Conservation (phyloP, 2,888 invertebrate species). For the Sarcophaga caerulescens region DNA sequence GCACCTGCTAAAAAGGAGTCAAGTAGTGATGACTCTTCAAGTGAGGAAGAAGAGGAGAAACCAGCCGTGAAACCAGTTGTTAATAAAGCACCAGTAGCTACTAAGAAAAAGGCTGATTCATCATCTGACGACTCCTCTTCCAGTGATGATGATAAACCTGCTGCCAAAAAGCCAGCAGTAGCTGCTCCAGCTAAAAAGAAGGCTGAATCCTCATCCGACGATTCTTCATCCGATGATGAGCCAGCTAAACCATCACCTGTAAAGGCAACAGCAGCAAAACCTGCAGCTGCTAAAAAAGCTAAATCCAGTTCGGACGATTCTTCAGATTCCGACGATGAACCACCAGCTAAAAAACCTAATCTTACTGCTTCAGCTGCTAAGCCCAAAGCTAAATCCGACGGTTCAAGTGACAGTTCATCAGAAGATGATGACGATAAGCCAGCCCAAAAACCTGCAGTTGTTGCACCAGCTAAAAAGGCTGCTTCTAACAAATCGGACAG, state of each 20-base stretch:
- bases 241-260: constrained; percentile 71
- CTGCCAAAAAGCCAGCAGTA: constrained; percentile 72
- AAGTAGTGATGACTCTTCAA: constrained; percentile 74
- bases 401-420: constrained; percentile 55
- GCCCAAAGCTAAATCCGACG: constrained; percentile 63
- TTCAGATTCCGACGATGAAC: constrained; percentile 68
- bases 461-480: constrained; percentile 40
- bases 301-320: constrained; percentile 70
- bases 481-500: constrained; percentile 70
- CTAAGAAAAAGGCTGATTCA: constrained; percentile 78
- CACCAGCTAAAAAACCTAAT: constrained; percentile 71
- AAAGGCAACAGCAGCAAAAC: constrained; percentile 70
- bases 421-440: constrained; percentile 61
- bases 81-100: constrained; percentile 69
- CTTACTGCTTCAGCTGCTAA: constrained; percentile 9
- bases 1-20: constrained; percentile 66
- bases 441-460: constrained; percentile 39
- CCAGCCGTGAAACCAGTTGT: constrained; percentile 74
- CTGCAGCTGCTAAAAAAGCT: constrained; percentile 75
- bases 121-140: constrained; percentile 81
- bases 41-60: constrained; percentile 72
- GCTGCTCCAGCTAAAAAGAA: constrained; percentile 75
- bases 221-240: constrained; percentile 79
- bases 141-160: constrained; percentile 77
- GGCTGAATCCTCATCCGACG: constrained; percentile 81